Conservation (phyloP, 2,113 vertebrate species). For the Variabilichromis moorii region DNA sequence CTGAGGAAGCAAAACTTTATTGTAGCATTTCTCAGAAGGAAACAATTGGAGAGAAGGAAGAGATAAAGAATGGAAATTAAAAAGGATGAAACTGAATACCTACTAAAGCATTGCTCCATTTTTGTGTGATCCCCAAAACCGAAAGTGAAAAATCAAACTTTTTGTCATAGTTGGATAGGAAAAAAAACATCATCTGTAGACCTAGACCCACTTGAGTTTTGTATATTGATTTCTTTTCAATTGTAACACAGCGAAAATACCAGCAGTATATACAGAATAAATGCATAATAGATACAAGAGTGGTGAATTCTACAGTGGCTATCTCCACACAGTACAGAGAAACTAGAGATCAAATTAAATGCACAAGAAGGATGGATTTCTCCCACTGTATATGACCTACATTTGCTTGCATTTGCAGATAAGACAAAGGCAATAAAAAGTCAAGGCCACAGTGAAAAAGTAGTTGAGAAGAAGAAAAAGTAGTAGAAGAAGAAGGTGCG, state of each 20-base stretch:
- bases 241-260: neutral
- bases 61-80: neutral
- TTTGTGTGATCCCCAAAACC: neutral
- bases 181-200: neutral
- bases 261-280: neutral
- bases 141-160: neutral
- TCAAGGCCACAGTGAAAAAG: conserved; percentile 24
- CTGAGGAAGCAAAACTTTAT: conserved; percentile 44
- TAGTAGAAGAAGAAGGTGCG: neutral
- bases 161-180: neutral
- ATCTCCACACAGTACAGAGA: neutral
- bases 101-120: neutral
- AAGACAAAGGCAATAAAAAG: conserved; percentile 34
- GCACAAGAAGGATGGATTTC: neutral
- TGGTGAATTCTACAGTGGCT: neutral
- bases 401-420: conserved; percentile 29
- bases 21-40: neutral
- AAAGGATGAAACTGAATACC: neutral
- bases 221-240: neutral
- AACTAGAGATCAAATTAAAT: neutral
- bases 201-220: neutral
- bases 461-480: conserved; percentile 20
- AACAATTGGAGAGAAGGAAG: neutral
- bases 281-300: neutral
- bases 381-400: conserved; percentile 28